Evolutionary conservation across 2,888 invertebrate genomes (phyloP), one percentile per base, ranked within the genome.

Genomic region (Chorisops tibialis): DNA sequence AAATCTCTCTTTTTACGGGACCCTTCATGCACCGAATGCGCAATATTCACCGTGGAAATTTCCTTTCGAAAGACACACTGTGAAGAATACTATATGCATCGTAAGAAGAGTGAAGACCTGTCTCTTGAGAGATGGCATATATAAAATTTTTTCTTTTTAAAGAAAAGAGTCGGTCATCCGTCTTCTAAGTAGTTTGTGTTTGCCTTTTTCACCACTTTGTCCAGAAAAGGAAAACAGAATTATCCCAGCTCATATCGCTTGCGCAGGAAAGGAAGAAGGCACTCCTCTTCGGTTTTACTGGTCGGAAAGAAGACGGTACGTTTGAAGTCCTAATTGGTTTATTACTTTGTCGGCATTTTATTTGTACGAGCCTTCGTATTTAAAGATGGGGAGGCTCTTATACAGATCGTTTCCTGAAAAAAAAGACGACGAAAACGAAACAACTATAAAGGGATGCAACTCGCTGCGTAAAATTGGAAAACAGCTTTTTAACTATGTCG

Each of bases 261-360:
- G 14, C 18, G 5, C 39, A 14, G 16, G 30, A 18, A 9, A 16
- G 45, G 18, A 56, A 39, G 22, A 30, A 7, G 56, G 16, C 39
- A 45, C 24, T 45, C 5, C 30, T 30, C 30, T 30, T 30, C 30
- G 9, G 30, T 5, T 9, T 30, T 9, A n/a, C n/a, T n/a, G n/a
- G n/a, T n/a, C n/a, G n/a, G n/a, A 54, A 54, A 41, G 39, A 41
- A 19, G 38, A 39, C 60, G 60, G 60, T n/a, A 24, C 50, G 21
- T 60, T 60, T 60, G 60, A 60, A 19, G 43, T 60, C 60, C 60
- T 60, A 60, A 60, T 60, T 60, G 60, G 60, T 50, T 60, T 60
- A 60, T 60, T 60, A 60, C 60, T 49, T 50, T 60, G 60, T 60
- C 60, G 60, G 60, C 51, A 41, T 41, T 43, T 56, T 52, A 30